Evolutionary conservation across 2,797 vertebrate species (phyloP).

Genomic region (Vespertilio murinus): DNA sequence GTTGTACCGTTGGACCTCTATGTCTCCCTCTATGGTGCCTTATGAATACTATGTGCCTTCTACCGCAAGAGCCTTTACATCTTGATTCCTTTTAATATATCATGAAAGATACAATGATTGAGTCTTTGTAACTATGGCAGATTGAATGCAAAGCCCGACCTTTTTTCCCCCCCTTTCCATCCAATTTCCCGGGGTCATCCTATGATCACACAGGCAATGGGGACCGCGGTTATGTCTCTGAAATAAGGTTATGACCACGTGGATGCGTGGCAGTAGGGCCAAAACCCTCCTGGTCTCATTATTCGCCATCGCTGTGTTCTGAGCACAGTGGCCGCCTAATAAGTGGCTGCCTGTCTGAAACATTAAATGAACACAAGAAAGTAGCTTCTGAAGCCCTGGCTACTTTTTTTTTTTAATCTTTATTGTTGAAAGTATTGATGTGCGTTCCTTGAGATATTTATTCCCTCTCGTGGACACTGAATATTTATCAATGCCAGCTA

Average conservation of each 20-base stretch:
- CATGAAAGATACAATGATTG: constrained; percentile 70
- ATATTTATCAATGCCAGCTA: neutral
- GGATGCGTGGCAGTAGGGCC: constrained; percentile 38
- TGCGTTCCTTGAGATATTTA: constrained; percentile 50
- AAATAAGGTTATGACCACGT: constrained; percentile 56
- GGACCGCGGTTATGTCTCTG: constrained; percentile 37
- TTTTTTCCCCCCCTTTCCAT: neutral
- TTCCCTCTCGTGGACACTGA: neutral
- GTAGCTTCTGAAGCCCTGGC: neutral
- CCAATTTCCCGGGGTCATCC: constrained; percentile 61
- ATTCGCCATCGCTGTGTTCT: constrained; percentile 42
- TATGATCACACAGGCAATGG: constrained; percentile 56
- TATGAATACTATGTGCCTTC: constrained; percentile 65
- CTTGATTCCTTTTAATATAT: constrained; percentile 70
- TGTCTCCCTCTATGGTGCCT: constrained; percentile 67
- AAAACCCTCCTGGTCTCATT: neutral
- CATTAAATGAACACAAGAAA: constrained; percentile 26
- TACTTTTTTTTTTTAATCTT: too few species aligned
- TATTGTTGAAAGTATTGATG: neutral
- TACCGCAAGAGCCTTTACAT: constrained; percentile 64
- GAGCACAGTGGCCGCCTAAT: constrained; percentile 39
- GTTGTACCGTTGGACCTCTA: constrained; percentile 46
- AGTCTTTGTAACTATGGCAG: constrained; percentile 62
- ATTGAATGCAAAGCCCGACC: constrained; percentile 61
- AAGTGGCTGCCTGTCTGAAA: constrained; percentile 41